Evolutionary conservation across 2,888 invertebrate species (phyloP).

Genomic region (Caenorhabditis sp.): DNA sequence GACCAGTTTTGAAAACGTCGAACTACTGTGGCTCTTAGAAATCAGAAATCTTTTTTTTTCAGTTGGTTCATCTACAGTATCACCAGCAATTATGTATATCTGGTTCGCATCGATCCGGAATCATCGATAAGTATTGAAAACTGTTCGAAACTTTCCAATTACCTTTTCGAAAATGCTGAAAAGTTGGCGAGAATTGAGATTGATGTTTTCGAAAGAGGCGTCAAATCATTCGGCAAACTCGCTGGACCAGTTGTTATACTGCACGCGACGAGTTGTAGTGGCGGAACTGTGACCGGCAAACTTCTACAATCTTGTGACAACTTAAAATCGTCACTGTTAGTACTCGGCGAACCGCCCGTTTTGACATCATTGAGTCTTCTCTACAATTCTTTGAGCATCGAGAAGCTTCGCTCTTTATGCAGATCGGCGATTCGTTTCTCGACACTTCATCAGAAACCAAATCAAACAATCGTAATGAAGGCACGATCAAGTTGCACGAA

Average conservation of each 20-base stretch:
- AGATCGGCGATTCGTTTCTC: slow-evolving; percentile 26
- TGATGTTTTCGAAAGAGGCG: slow-evolving; percentile 24
- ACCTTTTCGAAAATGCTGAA: slow-evolving; percentile 34
- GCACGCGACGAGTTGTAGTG: slow-evolving; percentile 30
- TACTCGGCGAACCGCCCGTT: slow-evolving; percentile 41
- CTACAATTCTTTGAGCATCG: slow-evolving; percentile 32
- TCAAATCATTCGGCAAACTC: slow-evolving; percentile 5
- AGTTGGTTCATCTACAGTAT: slow-evolving; percentile 50
- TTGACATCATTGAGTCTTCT: slow-evolving; percentile 26
- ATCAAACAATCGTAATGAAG: slow-evolving; percentile 41
- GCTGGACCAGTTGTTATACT: slow-evolving; percentile 28
- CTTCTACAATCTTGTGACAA: slow-evolving; percentile 41
- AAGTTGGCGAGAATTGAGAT: slow-evolving; percentile 39
- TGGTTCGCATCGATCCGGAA: slow-evolving; percentile 26
- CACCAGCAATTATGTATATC: slow-evolving; percentile 39
- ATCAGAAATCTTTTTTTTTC: slow-evolving; percentile 10
- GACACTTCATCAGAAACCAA: slow-evolving; percentile 33
- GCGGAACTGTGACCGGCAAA: slow-evolving; percentile 30
- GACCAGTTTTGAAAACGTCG: too few species aligned
- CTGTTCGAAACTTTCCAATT: slow-evolving; percentile 24
- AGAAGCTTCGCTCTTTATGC: slow-evolving; percentile 29
- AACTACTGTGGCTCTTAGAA: too few species aligned
- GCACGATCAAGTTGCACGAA: slow-evolving; percentile 28
- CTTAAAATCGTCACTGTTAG: slow-evolving; percentile 25
- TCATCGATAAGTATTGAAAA: slow-evolving; percentile 21